Evolutionary conservation across 2,113 vertebrate genomes (phyloP).

Genomic region (Tetrao urogallus): DNA sequence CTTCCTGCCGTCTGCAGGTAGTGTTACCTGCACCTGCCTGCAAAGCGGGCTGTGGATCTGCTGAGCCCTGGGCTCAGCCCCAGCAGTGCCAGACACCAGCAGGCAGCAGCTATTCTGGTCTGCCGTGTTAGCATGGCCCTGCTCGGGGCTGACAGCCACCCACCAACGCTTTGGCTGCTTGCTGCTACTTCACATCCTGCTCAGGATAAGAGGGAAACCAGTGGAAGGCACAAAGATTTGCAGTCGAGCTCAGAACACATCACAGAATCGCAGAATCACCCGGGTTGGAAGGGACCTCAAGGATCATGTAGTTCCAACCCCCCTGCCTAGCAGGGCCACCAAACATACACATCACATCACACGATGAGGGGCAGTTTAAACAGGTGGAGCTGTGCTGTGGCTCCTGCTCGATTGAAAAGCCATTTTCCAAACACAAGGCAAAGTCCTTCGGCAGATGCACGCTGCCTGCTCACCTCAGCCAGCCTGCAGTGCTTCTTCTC

Average conservation of each 20-base stretch:
- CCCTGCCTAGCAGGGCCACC: no score
- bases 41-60: rapidly evolving
- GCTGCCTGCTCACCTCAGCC: neutral
- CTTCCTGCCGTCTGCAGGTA: rapidly evolving
- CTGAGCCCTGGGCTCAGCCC: rapidly evolving
- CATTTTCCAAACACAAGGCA: neutral
- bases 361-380: rapidly evolving
- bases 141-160: neutral
- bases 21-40: rapidly evolving
- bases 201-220: neutral
- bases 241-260: neutral
- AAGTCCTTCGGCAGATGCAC: neutral
- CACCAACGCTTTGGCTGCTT: neutral
- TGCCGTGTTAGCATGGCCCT: neutral
- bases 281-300: no score
- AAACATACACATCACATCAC: rapidly evolving
- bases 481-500: neutral
- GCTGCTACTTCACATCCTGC: neutral
- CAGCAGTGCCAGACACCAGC: rapidly evolving
- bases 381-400: rapidly evolving
- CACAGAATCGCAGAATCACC: no score
- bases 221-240: neutral
- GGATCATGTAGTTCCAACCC: no score
- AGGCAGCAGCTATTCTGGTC: rapidly evolving
- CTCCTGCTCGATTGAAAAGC: neutral